Base-by-base conservation (phyloP, 2,888 invertebrate species). In the Empis livida region DNA sequence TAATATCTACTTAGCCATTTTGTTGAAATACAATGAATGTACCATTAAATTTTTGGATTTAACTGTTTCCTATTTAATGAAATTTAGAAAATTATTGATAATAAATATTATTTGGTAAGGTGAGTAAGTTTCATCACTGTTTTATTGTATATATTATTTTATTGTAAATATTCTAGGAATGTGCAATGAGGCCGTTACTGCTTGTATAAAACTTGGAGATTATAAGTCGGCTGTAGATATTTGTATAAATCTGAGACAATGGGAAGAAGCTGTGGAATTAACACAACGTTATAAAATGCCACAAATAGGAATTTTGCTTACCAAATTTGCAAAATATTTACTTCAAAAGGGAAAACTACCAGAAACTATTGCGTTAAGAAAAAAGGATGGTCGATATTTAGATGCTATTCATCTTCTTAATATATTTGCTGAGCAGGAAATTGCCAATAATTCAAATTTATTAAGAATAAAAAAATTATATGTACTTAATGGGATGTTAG, bases 381-480 rank as follows among this genome's bases (percentile, higher is more conserved):
- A 62, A 10, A 70, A 68, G 54, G 70, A 68, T 5, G 67, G 65
- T 1, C 57, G 63, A 10, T 62, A 60, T 49, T 51, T 71, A 48
- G 69, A 70, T 55, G 69, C 69, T 14, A 67, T 68, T 1, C 63
- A 67, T 20, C 54, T 70, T 6, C 54, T 70, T 17, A 61, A 58
- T 5, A 65, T 68, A 53, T 70, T 95, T 48, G 94, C 92, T 0
- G 82, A 85, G 54, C 74, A 79, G 14, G 89, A 93, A 63, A 77
- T 82, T 2, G 77, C 77, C 10, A 81, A 80, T 57, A 76, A 79
- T 44, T 71, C 75, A 0, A 81, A 81, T 45, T 84, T 89, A 1
- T 63, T 88, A 48, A 77, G 82, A 51, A 77, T 95, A 35, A 96
- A 99, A 69, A 94, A 95, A 64, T 73, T 95, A 16, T 95, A 88